phyloP scores from a whole-genome alignment of 2,888 invertebrate species.

The Heliconius ethilla region DNA sequence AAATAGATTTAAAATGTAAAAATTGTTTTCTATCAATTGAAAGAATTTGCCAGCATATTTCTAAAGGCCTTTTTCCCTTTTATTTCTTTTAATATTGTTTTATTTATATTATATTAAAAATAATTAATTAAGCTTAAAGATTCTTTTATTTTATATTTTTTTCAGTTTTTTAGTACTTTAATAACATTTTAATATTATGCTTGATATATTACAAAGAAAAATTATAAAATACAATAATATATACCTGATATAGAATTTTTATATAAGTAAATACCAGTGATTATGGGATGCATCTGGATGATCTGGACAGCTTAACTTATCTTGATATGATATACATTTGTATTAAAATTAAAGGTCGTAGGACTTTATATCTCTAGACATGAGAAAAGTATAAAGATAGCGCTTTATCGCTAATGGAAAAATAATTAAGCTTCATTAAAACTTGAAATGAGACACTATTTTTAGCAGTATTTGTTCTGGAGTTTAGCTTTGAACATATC shows the following conservation, averaged over 20 bases:
- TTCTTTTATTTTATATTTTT: background rate
- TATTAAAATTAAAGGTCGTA: background rate
- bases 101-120: background rate
- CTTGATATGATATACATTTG: background rate
- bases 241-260: no score
- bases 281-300: no score
- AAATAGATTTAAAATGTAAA: background rate
- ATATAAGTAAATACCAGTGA: no score
- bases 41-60: conserved; percentile 5
- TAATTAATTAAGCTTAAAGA: background rate
- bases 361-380: conserved; percentile 6
- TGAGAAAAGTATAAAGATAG: conserved; percentile 23
- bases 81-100: background rate
- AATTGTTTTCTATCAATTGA: background rate
- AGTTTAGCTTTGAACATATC: no score
- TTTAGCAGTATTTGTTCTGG: background rate
- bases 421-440: conserved; percentile 10
- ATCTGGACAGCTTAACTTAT: background rate
- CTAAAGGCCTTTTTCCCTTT: background rate
- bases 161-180: background rate
- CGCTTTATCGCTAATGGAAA: conserved; percentile 26
- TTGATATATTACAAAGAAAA: no score
- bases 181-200: no score
- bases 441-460: background rate
- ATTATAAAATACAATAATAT: no score